Conservation (phyloP, 2,797 vertebrate genomes). For the Dipus sagitta region DNA sequence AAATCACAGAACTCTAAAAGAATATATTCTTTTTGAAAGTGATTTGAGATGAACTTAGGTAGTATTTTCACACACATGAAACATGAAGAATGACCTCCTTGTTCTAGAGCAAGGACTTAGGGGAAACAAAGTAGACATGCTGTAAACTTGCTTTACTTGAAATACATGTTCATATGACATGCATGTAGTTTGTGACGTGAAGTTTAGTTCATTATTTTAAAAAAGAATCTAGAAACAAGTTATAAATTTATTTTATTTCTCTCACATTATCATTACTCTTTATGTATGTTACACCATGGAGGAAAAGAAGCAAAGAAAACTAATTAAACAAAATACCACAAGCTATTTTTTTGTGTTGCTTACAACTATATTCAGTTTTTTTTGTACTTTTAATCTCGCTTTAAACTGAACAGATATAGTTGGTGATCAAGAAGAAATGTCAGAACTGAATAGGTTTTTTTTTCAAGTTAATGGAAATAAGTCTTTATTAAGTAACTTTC, state of each 20-base stretch:
- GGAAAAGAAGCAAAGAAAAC: neutral
- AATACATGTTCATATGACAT: neutral
- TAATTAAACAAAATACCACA: neutral
- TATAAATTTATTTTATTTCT: neutral
- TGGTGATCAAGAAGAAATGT: neutral
- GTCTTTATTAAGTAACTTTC: no score
- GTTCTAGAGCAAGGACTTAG: neutral
- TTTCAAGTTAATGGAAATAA: no score
- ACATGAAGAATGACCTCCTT: neutral
- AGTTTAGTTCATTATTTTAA: neutral
- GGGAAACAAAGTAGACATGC: neutral
- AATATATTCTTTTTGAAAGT: neutral
- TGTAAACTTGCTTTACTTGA: neutral
- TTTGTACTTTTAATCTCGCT: neutral
- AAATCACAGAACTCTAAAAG: neutral
- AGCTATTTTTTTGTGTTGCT: constrained; percentile 29
- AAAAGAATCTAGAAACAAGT: neutral
- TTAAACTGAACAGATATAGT: neutral
- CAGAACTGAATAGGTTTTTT: neutral
- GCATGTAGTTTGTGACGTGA: neutral
- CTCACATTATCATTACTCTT: neutral
- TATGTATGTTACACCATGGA: neutral
- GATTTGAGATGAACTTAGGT: neutral
- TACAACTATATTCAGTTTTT: neutral
- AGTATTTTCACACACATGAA: neutral